phyloP scores from a whole-genome alignment of 2,888 invertebrate genomes.

The Brassicogethes aeneus region DNA sequence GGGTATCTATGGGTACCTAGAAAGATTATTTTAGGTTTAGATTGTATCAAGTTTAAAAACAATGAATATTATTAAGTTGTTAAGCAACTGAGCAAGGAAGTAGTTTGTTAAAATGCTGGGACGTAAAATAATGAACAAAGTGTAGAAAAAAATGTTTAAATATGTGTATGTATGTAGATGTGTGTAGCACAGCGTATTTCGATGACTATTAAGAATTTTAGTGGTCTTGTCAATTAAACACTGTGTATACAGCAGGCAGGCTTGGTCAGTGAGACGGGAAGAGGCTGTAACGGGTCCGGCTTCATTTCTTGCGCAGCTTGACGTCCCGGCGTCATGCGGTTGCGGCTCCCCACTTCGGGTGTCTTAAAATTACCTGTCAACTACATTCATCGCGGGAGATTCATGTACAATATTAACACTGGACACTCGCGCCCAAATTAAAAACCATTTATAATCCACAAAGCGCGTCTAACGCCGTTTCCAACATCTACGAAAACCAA shows the following conservation, averaged over 20 bases:
- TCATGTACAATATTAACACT: conserved; percentile 9
- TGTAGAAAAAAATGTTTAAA: too few relatives aligned
- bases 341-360: conserved; percentile 24
- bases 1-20: too few relatives aligned
- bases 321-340: conserved; percentile 16
- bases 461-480: neutral
- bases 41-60: too few relatives aligned
- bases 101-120: too few relatives aligned
- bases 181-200: neutral
- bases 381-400: conserved; percentile 29
- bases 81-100: too few relatives aligned
- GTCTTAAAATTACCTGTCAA: conserved; percentile 39
- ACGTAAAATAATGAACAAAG: too few relatives aligned
- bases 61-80: too few relatives aligned
- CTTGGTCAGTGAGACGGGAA: too few relatives aligned
- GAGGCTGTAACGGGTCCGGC: conserved; percentile 1
- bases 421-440: neutral
- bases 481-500: neutral
- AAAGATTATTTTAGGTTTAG: too few relatives aligned
- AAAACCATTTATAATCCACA: neutral
- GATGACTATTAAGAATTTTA: conserved; percentile 9
- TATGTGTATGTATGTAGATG: too few relatives aligned
- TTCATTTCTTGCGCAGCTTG: neutral
- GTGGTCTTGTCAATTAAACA: conserved; percentile 19
- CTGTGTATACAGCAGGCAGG: conserved; percentile 20